Evolutionary conservation across 2,888 invertebrate species (phyloP), one percentile per base, ranked within the genome.

Genomic region (Sussaba pulchella): DNA sequence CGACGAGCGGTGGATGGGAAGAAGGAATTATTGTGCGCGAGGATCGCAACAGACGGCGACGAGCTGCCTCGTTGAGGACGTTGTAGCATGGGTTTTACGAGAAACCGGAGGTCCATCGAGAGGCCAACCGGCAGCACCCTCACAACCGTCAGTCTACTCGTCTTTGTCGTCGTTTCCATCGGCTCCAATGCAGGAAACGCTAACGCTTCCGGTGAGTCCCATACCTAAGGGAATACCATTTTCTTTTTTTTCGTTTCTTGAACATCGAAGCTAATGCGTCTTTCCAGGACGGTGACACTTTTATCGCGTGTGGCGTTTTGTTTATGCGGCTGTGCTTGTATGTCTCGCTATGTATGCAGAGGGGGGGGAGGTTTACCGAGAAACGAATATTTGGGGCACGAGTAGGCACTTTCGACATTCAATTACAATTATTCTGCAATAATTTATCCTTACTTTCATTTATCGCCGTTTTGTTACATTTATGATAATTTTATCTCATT

Each of bases 161-260:
- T 83, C 17, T 81, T 88, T 83, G 83, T 87, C 85, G 83, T 87
- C 85, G 78, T 84, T 36, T 84, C 76, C 63, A 69, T 88, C 80
- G 82, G 83, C 57, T 84, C 85, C 81, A 85, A 86, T 81, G 82
- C 82, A 75, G 81, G 82, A 54, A 83, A 87, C 84, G 88, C 87
- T 72, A 85, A 83, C 85, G 87, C 88, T 78, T 85, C 83, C 76
- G 88, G 88, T 88, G 71, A 87, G 88, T 86, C 82, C 81, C 24
- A 14, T 31, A 31, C 9, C 19, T 10, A 50, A 5, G 14, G 2
- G 19, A 47, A 54, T 26, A 54, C 52, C 41, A 54, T 54, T 39
- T 54, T 14, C n/a, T n/a, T n/a, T n/a, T n/a, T n/a, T n/a, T n/a
- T n/a, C n/a, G n/a, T n/a, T n/a, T n/a, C n/a, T n/a, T n/a, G n/a